Base-by-base conservation (phyloP, 2,113 vertebrate species). In the Chunga burmeisteri region DNA sequence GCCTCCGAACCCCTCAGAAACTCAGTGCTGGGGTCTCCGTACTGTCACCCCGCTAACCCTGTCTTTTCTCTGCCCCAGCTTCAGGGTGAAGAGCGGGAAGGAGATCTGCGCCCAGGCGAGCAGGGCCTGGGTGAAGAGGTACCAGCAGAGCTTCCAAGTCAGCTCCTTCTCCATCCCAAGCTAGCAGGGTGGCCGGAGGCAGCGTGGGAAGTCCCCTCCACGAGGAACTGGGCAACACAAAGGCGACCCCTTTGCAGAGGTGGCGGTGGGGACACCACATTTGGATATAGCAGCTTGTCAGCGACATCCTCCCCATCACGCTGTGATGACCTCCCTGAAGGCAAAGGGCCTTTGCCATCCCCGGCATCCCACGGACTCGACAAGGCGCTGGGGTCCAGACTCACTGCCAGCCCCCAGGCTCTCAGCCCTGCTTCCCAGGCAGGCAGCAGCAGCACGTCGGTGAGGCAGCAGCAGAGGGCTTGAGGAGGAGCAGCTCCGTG, bases 121-220 rank as follows among this genome's bases (percentile, higher is more conserved):
- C 86, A 86, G 44, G 23, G 1, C 86, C 2, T 97, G 96, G 96
- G 95, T 97, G 70, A 97, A 89, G 93, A 96, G 7, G 61, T 96
- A 96, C 93, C 96, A 91, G 84, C 77, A 96, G 86, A 93, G n/a
- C 77, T 84, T 96, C 86, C 81, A 71, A 7, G 94, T 95, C 86
- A 95, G 70, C 91, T 96, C 96, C 91, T 89, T 84, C 91, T 97
- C 96, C 91, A 81, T 97, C 65, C 93, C 96, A 77, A 97, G 96
- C 91, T 95, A 96, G 75, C 0, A 0, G 15, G 21, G 26, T 0
- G 0, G n/a, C 50, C 0, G 2, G 62, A 58, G 84, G 47, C 55
- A 29, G 34, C 5, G 0, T 1, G 0, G 36, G 40, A 49, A 7
- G 16, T 27, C 50, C 58, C 40, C 44, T 83, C 42, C 15, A 1